Evolutionary conservation across 1,140 invertebrate species (phyloP).

Genomic region (Plectrocnemia conspersa): DNA sequence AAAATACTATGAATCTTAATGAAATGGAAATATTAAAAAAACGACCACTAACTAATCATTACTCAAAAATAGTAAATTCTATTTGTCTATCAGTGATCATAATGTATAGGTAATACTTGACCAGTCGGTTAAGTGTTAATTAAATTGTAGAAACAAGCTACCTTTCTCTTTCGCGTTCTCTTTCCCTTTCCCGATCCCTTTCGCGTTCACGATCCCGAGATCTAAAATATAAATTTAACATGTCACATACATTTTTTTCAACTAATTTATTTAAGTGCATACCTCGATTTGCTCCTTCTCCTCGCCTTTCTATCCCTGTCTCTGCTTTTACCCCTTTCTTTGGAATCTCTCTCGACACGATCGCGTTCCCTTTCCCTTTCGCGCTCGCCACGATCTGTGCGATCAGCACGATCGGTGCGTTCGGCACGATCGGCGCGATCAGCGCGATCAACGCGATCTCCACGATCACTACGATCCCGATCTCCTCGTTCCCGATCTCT

Average conservation of each 20-base stretch:
- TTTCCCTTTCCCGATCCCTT: conserved; percentile 52
- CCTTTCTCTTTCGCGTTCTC: conserved; percentile 41
- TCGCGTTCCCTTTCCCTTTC: conserved; percentile 45
- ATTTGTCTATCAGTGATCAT: too few species aligned
- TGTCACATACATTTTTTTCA: not conserved
- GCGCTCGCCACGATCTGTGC: conserved; percentile 39
- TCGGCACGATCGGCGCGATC: conserved; percentile 37
- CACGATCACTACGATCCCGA: conserved; percentile 54
- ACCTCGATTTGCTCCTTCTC: conserved; percentile 30
- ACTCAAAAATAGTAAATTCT: too few species aligned
- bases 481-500: conserved; percentile 49
- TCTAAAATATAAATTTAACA: conserved; percentile 13
- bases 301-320: conserved; percentile 41
- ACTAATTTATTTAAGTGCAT: not conserved
- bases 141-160: too few species aligned
- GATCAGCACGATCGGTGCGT: too few species aligned
- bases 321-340: conserved; percentile 46
- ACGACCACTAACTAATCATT: too few species aligned
- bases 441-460: conserved; percentile 42
- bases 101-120: too few species aligned
- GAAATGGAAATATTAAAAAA: too few species aligned
- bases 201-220: conserved; percentile 35
- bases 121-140: too few species aligned
- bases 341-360: conserved; percentile 39
- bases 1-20: too few species aligned